Percentiles rank a stretch among this genome's conserved stretches.
phyloP scores from a whole-genome alignment of 2,888 invertebrate genomes.

The Beris chalybata region DNA sequence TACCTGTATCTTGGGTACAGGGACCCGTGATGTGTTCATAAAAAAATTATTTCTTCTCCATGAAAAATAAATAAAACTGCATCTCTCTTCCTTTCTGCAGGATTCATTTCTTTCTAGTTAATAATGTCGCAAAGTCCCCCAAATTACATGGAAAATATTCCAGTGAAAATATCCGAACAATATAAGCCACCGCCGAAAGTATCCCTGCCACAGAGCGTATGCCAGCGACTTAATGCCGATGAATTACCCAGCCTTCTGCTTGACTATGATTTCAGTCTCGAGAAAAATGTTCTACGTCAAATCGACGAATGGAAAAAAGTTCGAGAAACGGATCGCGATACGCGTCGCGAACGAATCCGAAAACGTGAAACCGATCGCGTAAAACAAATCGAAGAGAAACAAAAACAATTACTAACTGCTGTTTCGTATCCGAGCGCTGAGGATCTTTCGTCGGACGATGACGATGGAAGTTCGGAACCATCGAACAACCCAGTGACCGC shows the following conservation, averaged over 20 bases:
- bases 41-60: background rate
- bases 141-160: conserved; percentile 79
- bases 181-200: conserved; percentile 79
- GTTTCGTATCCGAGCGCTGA: conserved; percentile 65
- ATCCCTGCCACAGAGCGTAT: conserved; percentile 62
- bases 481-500: background rate
- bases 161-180: conserved; percentile 85
- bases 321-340: conserved; percentile 65
- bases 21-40: background rate
- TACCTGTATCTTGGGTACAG: too few species aligned
- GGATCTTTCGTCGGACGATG: conserved; percentile 58
- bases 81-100: background rate
- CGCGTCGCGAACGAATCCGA: conserved; percentile 64
- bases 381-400: conserved; percentile 61
- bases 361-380: conserved; percentile 62
- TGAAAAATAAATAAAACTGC: background rate
- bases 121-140: conserved; percentile 47
- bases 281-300: conserved; percentile 71
- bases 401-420: conserved; percentile 62
- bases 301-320: conserved; percentile 71
- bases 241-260: conserved; percentile 55
- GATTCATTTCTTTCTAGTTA: too few species aligned
- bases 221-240: conserved; percentile 60
- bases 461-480: conserved; percentile 24
- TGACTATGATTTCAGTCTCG: conserved; percentile 73